A percentile compares a stretch with the other conserved stretches of the same genome.
phyloP scores from a whole-genome alignment of 2,113 vertebrate genomes.

The Murina feae region DNA sequence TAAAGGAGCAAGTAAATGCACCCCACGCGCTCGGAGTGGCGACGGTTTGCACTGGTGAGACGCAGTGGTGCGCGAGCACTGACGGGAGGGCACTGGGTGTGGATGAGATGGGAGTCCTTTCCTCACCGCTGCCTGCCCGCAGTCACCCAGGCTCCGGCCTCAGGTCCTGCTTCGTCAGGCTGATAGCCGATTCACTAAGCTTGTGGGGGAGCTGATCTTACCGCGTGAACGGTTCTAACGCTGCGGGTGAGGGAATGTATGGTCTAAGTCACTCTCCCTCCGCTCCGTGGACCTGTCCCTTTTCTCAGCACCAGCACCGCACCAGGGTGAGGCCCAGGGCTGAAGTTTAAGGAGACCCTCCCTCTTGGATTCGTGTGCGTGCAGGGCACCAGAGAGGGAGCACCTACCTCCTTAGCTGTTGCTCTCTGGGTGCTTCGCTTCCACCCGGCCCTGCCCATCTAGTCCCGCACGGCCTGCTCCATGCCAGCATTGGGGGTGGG shows the following conservation, averaged over 20 bases:
- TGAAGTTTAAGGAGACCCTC: background rate
- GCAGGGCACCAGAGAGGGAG: background rate
- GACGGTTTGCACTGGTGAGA: background rate
- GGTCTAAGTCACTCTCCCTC: background rate
- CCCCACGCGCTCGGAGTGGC: background rate
- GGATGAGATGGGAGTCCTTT: background rate
- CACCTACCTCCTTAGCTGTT: background rate
- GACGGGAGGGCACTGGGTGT: accelerated
- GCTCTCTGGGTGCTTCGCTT: background rate
- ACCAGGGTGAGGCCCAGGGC: background rate
- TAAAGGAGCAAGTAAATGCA: background rate
- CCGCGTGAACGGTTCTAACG: accelerated
- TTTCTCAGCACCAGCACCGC: background rate
- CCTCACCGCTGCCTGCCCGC: accelerated
- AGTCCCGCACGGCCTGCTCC: background rate
- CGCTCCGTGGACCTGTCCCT: background rate
- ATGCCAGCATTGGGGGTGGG: background rate
- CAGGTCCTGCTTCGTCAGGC: background rate
- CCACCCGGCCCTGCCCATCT: no score
- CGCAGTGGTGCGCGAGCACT: accelerated
- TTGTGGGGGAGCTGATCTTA: background rate
- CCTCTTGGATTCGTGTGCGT: accelerated
- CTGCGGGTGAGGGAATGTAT: no score
- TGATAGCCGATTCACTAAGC: background rate
- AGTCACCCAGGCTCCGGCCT: accelerated